Evolutionary conservation across 1,140 invertebrate genomes (phyloP), one percentile per base, ranked within the genome.

Genomic region (Rhyacophila brunnea): DNA sequence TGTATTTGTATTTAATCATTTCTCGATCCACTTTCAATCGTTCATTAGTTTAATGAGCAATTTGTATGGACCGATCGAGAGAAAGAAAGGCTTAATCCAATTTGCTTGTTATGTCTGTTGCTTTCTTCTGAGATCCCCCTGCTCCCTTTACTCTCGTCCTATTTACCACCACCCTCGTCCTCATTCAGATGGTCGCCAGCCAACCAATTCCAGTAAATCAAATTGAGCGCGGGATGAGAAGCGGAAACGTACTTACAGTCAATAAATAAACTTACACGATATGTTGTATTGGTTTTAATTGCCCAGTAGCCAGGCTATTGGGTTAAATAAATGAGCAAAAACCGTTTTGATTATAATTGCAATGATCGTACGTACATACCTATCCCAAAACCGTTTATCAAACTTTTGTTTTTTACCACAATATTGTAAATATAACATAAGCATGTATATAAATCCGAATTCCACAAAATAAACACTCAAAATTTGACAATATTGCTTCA

Each of bases 211-310:
- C 17, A 19, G 42, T 15, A 55, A 46, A 28, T 46, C 32, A 55
- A 20, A 17, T 53, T 23, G 4, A 13, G 17, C 34, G 20, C 20
- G 10, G 40, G 45, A 35, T 47, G 52, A 14, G 44, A n/a, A 17
- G 42, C 32, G 17, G 44, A 55, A 46, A 47, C 44, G 52, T 46
- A 47, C 35, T 55, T 45, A 55, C 20, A 19, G 43, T 53, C 20
- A 15, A 44, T 53, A 53, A 53, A 32, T 53, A 34, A 55, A 55
- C 44, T 28, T 15, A 46, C 42, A 28, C 52, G 44, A 55, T 23
- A 43, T 38, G 28, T 55, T 43, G 44, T 35, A 55, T 55, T 55
- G 32, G 32, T 55, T 55, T 35, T 55, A 55, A 55, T 55, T 55
- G 52, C 44, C 19, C 11, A 28, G 4, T 9, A 28, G 9, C n/a